Conservation (phyloP, 2,888 invertebrate species). For the Alcis repandata region DNA sequence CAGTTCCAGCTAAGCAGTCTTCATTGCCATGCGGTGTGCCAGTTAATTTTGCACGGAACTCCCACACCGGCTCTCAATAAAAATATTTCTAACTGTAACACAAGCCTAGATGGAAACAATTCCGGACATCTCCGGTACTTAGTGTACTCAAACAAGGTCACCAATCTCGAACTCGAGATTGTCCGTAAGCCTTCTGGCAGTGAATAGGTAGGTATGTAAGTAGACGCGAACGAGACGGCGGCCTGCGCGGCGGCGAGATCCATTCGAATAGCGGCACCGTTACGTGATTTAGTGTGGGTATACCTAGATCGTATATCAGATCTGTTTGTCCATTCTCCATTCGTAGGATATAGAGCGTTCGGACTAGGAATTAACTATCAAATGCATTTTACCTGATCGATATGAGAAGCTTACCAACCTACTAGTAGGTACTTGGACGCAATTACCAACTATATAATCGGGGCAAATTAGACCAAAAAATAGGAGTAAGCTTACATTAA, state of each 20-base stretch:
- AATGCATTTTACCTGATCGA: slow-evolving; percentile 41
- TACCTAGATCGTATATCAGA: slow-evolving; percentile 21
- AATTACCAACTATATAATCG: too few species aligned
- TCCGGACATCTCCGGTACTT: slow-evolving; percentile 45
- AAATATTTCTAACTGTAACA: slow-evolving; percentile 35
- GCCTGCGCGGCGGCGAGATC: slow-evolving; percentile 46
- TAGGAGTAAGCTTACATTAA: too few species aligned
- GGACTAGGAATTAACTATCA: slow-evolving; percentile 49
- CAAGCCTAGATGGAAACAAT: slow-evolving; percentile 36
- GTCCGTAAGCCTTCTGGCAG: slow-evolving; percentile 58
- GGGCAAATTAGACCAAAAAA: too few species aligned
- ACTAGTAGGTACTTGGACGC: too few species aligned
- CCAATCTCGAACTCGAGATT: slow-evolving; percentile 53
- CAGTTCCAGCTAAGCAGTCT: slow-evolving; percentile 46
- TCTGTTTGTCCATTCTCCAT: slow-evolving; percentile 43
- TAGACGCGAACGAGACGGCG: slow-evolving; percentile 69
- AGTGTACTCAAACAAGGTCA: slow-evolving; percentile 58
- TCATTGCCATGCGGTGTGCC: not conserved
- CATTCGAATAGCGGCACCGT: slow-evolving; percentile 61
- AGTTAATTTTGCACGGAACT: slow-evolving; percentile 14
- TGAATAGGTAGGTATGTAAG: slow-evolving; percentile 58
- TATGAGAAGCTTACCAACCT: slow-evolving; percentile 1
- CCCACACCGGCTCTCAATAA: slow-evolving; percentile 7
- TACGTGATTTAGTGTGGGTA: slow-evolving; percentile 61
- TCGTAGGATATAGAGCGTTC: slow-evolving; percentile 44